Base-by-base conservation (phyloP, 2,113 vertebrate species). In the Onychorhynchus coronatus region DNA sequence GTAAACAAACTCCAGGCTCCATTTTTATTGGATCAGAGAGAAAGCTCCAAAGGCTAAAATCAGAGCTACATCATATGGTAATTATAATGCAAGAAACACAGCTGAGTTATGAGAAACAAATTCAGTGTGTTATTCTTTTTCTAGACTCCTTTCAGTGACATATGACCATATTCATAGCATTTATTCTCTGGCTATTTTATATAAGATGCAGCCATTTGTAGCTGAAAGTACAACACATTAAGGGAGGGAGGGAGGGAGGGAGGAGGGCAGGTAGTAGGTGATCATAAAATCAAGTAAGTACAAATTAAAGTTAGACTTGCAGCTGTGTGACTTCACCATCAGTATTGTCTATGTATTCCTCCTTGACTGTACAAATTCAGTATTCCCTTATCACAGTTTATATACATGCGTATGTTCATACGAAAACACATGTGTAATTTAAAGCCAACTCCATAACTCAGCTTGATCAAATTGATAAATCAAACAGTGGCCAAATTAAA, bases 1-100 rank as follows among this genome's bases (percentile, higher is more conserved):
- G 61, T 88, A 97, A 96, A 95, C 63, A 80, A 94, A 83, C 39
- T 23, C 47, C 79, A 91, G 79, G 56, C 39, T 91, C 70, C 9
- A 3, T 46, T 91, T 91, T 91, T 79, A 78, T 74, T 83, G 14
- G 42, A 94, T 8, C 39, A 88, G 96, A 91, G 67, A 66, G 31
- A 83, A 89, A 80, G 7, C 59, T 94, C 52, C 6, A 47, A 84
- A 76, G 50, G 31, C 75, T 93, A 85, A 83, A 90, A 88, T 30
- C 78, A 79, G 67, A 77, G 23, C 28, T 83, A 77, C 14, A 55
- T 24, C 2, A 3, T 53, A 37, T 12, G 72, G 46, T 31, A 63
- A 83, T 50, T 35, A 37, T 14, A 37, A 75, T n/a, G 35, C 61
- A 92, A 73, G 33, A 91, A 81, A 67, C 12, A 25, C 53, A 77